Base-by-base conservation (phyloP, 1,140 invertebrate species). In the Eueides isabella region DNA sequence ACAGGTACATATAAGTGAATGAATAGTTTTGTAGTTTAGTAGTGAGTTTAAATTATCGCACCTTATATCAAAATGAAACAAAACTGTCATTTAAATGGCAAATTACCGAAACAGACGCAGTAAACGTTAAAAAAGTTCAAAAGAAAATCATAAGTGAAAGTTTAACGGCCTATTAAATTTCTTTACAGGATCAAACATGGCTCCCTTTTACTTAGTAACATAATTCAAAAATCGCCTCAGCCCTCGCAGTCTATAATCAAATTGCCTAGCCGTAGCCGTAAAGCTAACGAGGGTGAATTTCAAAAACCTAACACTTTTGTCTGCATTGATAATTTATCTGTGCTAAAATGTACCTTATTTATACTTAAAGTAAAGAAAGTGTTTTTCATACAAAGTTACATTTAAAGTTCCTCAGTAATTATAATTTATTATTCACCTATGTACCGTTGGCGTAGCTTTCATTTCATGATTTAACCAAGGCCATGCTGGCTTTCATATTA, bases 251-350 rank as follows among this genome's bases (percentile, higher is more conserved):
- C 55, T 61, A 68, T 77, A 77, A 77, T 79, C 75, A 75, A 79
- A 77, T 75, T 79, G 71, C 77, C 67, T 76, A 71, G 72, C 67
- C 65, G 48, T 74, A 78, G 61, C 75, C 72, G 67, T 55, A 81
- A 78, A 76, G 65, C 41, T 76, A 73, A 72, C 78, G 77, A 79
- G 80, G 80, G 80, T 76, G 70, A 80, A 81, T 76, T 81, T 72
- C 68, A 77, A 67, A 72, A 41, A 31, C 69, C 28, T 69, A 29
- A 38, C 68, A 67, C 33, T 61, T 35, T 14, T 44, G 29, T 63
- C 26, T 38, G 61, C 9, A 63, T 44, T 66, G 31, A 7, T 28
- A 44, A 61, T 61, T 31, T 48, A 14, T 69, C 61, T 12, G 31
- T 33, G 44, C 44, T 69, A 69, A 67, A 44, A 67, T 69, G 26